These are phyloP conservation scores for Scleropages formosus DNA, from an alignment of 2,797 vertebrate genomes.

Conservation along the genomic window DNA sequence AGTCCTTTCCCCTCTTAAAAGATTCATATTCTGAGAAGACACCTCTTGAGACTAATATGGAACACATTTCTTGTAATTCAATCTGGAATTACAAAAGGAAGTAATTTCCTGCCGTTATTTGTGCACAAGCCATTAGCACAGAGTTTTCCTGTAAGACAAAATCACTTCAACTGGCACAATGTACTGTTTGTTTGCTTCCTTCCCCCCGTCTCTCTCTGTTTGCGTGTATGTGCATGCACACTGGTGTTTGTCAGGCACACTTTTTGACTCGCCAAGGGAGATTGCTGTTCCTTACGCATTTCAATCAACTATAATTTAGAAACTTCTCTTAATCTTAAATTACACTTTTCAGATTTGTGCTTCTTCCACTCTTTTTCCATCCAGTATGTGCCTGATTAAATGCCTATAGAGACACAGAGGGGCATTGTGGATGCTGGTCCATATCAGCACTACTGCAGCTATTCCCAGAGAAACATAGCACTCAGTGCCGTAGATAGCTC, in stretches of 20 bases:
- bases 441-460: slow-evolving; percentile 1
- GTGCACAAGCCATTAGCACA: slow-evolving; percentile 48
- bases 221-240: slow-evolving; percentile 28
- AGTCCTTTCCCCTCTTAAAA: slow-evolving; percentile 20
- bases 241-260: background rate
- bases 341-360: slow-evolving; percentile 11
- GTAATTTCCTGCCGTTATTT: slow-evolving; percentile 50
- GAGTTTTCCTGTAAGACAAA: slow-evolving; percentile 41
- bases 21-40: slow-evolving; percentile 42
- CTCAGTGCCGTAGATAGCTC: background rate
- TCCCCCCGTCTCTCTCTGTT: background rate
- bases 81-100: slow-evolving; percentile 48
- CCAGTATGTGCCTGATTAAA: slow-evolving; percentile 11
- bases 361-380: slow-evolving; percentile 5
- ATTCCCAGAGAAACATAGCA: slow-evolving; percentile 1
- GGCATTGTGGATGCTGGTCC: background rate
- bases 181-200: background rate
- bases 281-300: slow-evolving; percentile 17
- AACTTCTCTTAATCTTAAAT: slow-evolving; percentile 5
- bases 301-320: slow-evolving; percentile 22
- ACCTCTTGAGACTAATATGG: slow-evolving; percentile 41
- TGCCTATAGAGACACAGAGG: background rate
- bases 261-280: background rate
- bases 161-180: background rate
- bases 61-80: slow-evolving; percentile 48